Evolutionary conservation across 1,140 invertebrate genomes (phyloP).

Genomic region (Drosophila equinoxialis): DNA sequence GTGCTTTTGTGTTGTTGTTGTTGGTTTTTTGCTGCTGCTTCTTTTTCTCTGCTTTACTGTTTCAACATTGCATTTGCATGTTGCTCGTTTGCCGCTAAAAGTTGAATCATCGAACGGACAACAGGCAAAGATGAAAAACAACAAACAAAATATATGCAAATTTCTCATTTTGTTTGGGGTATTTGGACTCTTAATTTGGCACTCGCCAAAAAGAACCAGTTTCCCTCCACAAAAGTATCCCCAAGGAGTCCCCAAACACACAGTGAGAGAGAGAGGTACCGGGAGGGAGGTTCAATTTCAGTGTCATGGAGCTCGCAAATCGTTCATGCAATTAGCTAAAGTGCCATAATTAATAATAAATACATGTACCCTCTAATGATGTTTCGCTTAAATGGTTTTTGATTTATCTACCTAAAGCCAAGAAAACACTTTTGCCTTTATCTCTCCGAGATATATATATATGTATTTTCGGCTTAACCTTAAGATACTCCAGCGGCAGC

Average conservation of each 20-base stretch:
- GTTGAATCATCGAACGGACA: conserved; percentile 70
- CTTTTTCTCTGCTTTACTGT: conserved; percentile 39
- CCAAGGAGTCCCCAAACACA: background rate
- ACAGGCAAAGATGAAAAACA: background rate
- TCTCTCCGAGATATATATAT: conserved; percentile 15
- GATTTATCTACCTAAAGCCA: conserved; percentile 55
- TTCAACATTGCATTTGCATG: conserved; percentile 67
- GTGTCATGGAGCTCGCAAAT: conserved; percentile 29
- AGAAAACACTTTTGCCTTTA: conserved; percentile 44
- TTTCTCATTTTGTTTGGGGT: conserved; percentile 52
- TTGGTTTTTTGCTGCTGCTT: background rate
- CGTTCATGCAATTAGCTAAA: conserved; percentile 51
- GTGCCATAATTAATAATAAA: conserved; percentile 68
- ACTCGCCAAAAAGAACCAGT: conserved; percentile 49
- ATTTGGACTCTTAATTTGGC: conserved; percentile 57
- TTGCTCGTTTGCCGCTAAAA: conserved; percentile 21
- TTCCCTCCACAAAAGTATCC: conserved; percentile 10
- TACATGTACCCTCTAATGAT: conserved; percentile 59
- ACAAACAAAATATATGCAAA: conserved; percentile 44
- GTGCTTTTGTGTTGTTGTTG: conserved; percentile 13
- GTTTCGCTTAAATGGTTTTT: conserved; percentile 52
- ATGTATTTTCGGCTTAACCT: conserved; percentile 42
- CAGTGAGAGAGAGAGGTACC: background rate
- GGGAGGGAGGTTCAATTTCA: conserved; percentile 15
- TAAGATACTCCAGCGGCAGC: conserved; percentile 23